phyloP scores from a whole-genome alignment of 2,888 invertebrate genomes.

The Julus scandinavius region DNA sequence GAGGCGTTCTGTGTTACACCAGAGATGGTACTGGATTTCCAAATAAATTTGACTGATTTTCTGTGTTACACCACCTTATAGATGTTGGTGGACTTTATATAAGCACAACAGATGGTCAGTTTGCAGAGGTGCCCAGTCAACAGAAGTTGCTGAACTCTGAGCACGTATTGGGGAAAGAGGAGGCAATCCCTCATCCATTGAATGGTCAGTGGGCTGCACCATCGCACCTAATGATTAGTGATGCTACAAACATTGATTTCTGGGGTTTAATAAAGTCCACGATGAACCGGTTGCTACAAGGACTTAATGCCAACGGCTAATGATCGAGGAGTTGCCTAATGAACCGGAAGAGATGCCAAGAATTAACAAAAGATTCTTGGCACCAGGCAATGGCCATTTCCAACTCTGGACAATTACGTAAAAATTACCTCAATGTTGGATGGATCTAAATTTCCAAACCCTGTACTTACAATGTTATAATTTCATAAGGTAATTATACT shows the following conservation, averaged over 20 bases:
- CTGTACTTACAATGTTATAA: too few relatives aligned
- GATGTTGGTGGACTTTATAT: too few relatives aligned
- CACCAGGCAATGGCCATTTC: background rate
- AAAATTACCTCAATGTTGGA: too few relatives aligned
- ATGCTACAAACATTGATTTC: conserved; percentile 34
- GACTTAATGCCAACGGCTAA: conserved; percentile 31
- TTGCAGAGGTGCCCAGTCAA: background rate
- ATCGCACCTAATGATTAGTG: conserved; percentile 27
- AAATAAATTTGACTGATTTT: too few relatives aligned
- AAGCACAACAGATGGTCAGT: too few relatives aligned
- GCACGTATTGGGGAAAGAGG: background rate
- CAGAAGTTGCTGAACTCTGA: background rate
- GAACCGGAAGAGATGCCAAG: conserved; percentile 20
- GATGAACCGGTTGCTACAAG: conserved; percentile 6
- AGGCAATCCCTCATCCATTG: background rate
- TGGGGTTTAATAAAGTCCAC: conserved; percentile 13
- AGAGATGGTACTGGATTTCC: too few relatives aligned
- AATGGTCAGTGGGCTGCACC: background rate
- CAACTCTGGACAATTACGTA: too few relatives aligned
- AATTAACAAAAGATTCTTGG: conserved; percentile 24
- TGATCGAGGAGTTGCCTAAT: conserved; percentile 24
- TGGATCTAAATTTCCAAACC: too few relatives aligned
- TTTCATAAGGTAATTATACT: too few relatives aligned
- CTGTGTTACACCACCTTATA: too few relatives aligned
- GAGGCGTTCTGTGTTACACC: too few relatives aligned